Percentiles rank a stretch among this genome's conserved stretches.
Conservation (phyloP, 2,888 invertebrate species). For the Patella depressa region DNA sequence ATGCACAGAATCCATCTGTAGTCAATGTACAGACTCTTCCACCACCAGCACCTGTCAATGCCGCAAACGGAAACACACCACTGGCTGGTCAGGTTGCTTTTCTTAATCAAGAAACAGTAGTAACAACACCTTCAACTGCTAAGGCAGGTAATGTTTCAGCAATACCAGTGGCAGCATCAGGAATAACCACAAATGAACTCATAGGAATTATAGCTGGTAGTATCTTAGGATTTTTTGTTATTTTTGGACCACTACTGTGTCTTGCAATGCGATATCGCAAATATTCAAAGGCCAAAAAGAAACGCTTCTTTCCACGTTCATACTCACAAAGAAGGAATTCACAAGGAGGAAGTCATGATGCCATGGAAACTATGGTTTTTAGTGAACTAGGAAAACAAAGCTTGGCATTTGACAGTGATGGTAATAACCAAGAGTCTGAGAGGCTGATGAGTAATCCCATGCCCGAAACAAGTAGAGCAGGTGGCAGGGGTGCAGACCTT, state of each 20-base stretch:
- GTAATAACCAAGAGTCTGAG: neutral
- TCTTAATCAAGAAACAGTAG: neutral
- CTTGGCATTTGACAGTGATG: neutral
- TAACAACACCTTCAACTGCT: neutral
- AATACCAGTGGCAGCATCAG: conserved; percentile 9
- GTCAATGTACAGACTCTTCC: neutral
- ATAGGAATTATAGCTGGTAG: conserved; percentile 55
- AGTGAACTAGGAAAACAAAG: conserved; percentile 51
- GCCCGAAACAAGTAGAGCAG: conserved; percentile 28
- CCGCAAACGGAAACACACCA: neutral
- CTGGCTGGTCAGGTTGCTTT: neutral
- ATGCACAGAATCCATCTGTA: neutral
- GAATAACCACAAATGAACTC: conserved; percentile 27
- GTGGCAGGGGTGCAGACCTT: neutral
- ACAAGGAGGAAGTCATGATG: conserved; percentile 35
- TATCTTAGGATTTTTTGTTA: conserved; percentile 52
- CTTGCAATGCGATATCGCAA: conserved; percentile 52
- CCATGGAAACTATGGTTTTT: conserved; percentile 58
- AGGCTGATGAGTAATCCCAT: neutral
- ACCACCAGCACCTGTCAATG: neutral
- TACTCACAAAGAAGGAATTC: conserved; percentile 28
- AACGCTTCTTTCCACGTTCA: conserved; percentile 32
- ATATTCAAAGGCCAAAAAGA: conserved; percentile 42
- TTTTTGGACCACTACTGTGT: conserved; percentile 59
- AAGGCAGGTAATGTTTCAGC: neutral